These are phyloP conservation scores for Stegodyphus dumicola DNA, from an alignment of 1,140 invertebrate species.

Conservation along the genomic window DNA sequence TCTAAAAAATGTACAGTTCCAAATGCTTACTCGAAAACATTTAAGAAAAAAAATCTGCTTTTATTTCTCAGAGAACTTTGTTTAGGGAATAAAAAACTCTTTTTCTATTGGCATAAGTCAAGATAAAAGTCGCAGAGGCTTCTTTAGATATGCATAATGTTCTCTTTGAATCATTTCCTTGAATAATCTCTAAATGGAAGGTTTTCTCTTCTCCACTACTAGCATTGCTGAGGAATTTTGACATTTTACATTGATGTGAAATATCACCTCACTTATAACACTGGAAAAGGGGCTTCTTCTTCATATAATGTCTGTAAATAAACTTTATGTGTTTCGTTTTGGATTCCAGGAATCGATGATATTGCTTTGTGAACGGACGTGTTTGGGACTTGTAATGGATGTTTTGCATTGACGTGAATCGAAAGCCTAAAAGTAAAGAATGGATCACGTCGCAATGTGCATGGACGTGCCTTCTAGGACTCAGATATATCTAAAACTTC, in stretches of 20 bases:
- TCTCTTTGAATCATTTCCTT: constrained; percentile 36
- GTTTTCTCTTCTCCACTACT: background rate
- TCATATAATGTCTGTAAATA: constrained; percentile 40
- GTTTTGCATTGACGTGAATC: background rate
- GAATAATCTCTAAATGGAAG: constrained; percentile 42
- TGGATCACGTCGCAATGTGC: background rate
- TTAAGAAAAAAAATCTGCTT: too few species aligned
- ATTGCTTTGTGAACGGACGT: constrained; percentile 8
- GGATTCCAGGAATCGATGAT: constrained; percentile 7
- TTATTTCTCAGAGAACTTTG: constrained; percentile 5
- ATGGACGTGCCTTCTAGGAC: background rate
- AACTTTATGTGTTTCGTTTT: background rate
- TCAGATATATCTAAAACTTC: too few species aligned
- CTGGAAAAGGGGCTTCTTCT: constrained; percentile 22
- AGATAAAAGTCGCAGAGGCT: constrained; percentile 35
- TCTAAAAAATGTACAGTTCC: too few species aligned
- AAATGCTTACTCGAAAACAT: too few species aligned
- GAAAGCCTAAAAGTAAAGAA: background rate
- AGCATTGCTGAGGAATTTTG: constrained; percentile 5
- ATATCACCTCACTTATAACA: constrained; percentile 34
- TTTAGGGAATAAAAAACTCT: constrained; percentile 26
- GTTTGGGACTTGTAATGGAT: constrained; percentile 10
- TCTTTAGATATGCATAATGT: constrained; percentile 46
- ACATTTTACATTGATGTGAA: constrained; percentile 38
- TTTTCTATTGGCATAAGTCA: constrained; percentile 26